Base-by-base conservation (phyloP, 1,140 invertebrate genomes). In the Oppia nitens region DNA sequence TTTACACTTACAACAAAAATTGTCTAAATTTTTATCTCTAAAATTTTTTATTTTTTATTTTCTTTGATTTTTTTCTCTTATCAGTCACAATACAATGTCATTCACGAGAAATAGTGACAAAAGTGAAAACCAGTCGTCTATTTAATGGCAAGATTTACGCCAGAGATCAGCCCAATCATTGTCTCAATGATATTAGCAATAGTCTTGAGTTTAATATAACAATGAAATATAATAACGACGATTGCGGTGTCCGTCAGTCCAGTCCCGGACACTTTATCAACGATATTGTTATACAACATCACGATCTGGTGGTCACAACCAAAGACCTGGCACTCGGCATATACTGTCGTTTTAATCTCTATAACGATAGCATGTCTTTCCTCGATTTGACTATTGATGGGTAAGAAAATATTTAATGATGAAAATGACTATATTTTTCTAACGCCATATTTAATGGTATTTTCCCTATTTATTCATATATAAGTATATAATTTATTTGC, bases 141-240 rank as follows among this genome's bases (percentile, higher is more conserved):
- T 93, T 93, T 74, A 85, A 87, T 69, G 89, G 89, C 51, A 92
- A 92, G 73, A 85, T 92, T 52, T 92, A 92, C 73, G 87, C 87
- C 20, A 90, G 91, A 68, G 84, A 87, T 20, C 85, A 85, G 64
- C 87, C 88, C 23, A 90, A 89, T 68, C 87, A 85, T 1, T 93
- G 89, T 70, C 83, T 90, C 1, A 78, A 83, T 55, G 88, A 93
- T 69, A 51, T 64, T 2, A 48, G 23, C n/a, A 57, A 62, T 49
- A 24, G n/a, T 14, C 29, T 64, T 6, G 51, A 64, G 25, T 64
- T 64, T 54, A 53, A 64, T 25, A 48, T 64, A 29, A 52, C 20
- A 6, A 57, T 64, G 61, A 54, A 59, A 27, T 64, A 61, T 29
- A 60, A 60, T 51, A 62, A 64, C n/a, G 45, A 32, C 57, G 3